Evolutionary conservation across 2,888 invertebrate species (phyloP), one percentile per base, ranked within the genome.

Genomic region (Heliconius cydno): DNA sequence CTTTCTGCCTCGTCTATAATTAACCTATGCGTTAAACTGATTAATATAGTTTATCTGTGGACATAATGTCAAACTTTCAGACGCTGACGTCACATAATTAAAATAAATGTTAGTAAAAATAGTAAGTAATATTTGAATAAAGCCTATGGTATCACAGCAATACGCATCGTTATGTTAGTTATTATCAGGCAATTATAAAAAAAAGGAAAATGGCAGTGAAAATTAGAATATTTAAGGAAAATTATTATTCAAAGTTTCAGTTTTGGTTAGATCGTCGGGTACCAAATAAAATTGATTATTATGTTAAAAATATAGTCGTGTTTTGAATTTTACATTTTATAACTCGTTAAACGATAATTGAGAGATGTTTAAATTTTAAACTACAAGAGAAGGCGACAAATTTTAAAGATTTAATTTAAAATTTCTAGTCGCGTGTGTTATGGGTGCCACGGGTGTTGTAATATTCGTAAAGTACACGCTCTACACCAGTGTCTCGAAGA

Each of bases 1-100:
- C 91, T 92, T 93, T 94, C 90, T 91, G 91, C 92, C 88, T 92
- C 92, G 91, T 89, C 92, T 91, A 90, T 92, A 91, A 91, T 90
- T 88, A 86, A 92, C 88, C 81, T 83, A 76, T 74, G 82, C 80
- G 75, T 81, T 80, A 81, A 81, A 78, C 80, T 78, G 81, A 76
- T 80, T 73, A 76, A 41, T 75, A 73, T 60, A 60, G 15, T 60
- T 73, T 73, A 73, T 73, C n/a, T 57, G 73, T 15, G 34, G 60
- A 60, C 38, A 9, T 60, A 73, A 25, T 73, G n/a, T 57, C 57
- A 34, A 10, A n/a, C 3, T 22, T 71, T 3, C 38, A 10, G 30
- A 46, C 46, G 46, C 2, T 19, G 22, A 71, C 4, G 28, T 22
- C 10, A 6, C 9, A 22, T 34, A 6, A 34, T 30, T 34, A 34